These are phyloP conservation scores for Antigone vipio DNA, from an alignment of 2,113 vertebrate species.

Conservation along the genomic window DNA sequence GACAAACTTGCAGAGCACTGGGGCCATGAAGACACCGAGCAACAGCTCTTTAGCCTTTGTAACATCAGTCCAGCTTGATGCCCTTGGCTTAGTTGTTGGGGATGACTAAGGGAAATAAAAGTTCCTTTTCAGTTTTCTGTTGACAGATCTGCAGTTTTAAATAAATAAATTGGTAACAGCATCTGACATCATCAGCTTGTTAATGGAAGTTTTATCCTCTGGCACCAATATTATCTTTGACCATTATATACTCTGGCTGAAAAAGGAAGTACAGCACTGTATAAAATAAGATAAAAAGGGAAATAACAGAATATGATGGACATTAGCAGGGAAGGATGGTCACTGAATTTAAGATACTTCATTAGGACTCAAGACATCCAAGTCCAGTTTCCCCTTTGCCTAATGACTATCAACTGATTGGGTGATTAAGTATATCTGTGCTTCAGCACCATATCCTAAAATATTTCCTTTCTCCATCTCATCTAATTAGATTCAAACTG, in stretches of 20 bases:
- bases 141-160: not conserved
- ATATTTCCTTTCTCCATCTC: not conserved
- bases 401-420: not conserved
- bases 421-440: not conserved
- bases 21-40: not conserved
- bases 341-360: not conserved
- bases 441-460: not conserved
- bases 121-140: not conserved
- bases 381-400: not conserved
- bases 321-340: not conserved
- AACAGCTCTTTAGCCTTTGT: not conserved
- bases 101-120: not conserved
- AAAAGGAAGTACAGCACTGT: not conserved
- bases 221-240: not conserved
- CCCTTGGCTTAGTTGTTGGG: not conserved
- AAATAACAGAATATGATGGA: not conserved
- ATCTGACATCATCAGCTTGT: not conserved
- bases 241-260: not conserved
- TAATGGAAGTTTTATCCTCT: slow-evolving; percentile 12
- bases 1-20: not conserved
- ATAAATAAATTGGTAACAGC: not conserved
- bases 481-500: not conserved
- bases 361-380: not conserved
- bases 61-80: not conserved
- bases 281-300: not conserved